Base-by-base conservation (phyloP, 2,888 invertebrate species). In the Atherix ibis region DNA sequence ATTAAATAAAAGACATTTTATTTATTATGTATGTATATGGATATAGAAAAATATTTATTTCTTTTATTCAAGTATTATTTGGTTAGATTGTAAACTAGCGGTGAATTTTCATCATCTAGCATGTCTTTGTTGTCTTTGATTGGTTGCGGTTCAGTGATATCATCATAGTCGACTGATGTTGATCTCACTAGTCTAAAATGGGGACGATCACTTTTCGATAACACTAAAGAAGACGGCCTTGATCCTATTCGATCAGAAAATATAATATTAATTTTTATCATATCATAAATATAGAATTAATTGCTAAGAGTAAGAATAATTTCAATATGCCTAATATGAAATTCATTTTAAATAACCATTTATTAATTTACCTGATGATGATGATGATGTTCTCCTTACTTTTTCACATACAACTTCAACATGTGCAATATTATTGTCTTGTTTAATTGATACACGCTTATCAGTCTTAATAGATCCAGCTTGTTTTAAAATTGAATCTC, bases 81-180 rank as follows among this genome's bases (percentile, higher is more conserved):
- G 15, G 31, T 31, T 15, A 49, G 50, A 18, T 54, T 54, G 43
- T 56, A 54, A 30, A 58, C 60, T 45, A 58, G 46, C 2, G 58
- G 58, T 13, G 53, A 50, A 25, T 55, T 56, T 46, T 58, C 58
- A 45, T 58, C 60, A 40, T 58, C 58, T 10, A 22, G 22, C 6
- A 10, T 32, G 36, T 27, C 28, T 25, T 31, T 13, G 35, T 32
- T 34, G 32, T 31, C 42, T 37, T 35, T 35, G 35, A 19, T 26
- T 33, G 27, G 42, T 41, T 56, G 56, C 60, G 51, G 48, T 42
- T 59, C 60, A 17, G 56, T 48, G 4, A 25, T 25, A 33, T 58
- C 58, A 28, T 61, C 62, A 35, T 59, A 61, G 42, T 61, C 61
- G 13, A 60, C 52, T 2, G 61, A 61, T 3, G 55, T 51, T 15